phyloP scores from a whole-genome alignment of 2,797 vertebrate genomes.

The Brotula barbata region DNA sequence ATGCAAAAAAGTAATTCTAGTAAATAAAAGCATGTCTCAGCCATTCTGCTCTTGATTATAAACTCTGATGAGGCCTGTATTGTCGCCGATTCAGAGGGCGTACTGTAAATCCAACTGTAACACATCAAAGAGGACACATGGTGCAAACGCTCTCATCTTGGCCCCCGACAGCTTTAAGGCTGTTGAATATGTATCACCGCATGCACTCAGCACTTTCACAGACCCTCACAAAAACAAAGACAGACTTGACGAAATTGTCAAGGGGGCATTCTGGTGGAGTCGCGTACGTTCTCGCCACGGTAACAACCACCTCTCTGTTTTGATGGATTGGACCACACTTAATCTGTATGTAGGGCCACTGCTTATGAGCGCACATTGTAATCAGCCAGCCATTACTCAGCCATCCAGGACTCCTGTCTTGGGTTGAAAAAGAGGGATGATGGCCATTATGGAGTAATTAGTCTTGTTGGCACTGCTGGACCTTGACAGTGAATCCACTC shows the following conservation, averaged over 20 bases:
- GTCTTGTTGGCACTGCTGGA: constrained; percentile 73
- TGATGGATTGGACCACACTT: constrained; percentile 56
- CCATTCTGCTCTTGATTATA: background rate
- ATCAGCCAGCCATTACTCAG: constrained; percentile 62
- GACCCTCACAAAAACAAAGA: constrained; percentile 51
- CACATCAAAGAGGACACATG: constrained; percentile 42
- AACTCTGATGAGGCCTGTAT: background rate
- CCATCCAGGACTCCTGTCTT: constrained; percentile 52
- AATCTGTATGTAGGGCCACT: constrained; percentile 66
- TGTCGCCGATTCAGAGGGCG: too few relatives aligned
- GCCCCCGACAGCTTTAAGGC: constrained; percentile 29
- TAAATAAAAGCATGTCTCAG: too few relatives aligned
- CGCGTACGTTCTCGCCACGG: constrained; percentile 18
- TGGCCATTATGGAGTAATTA: constrained; percentile 75
- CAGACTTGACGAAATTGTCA: constrained; percentile 35
- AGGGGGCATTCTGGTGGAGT: constrained; percentile 40
- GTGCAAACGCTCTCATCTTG: constrained; percentile 28
- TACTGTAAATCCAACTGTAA: constrained; percentile 43
- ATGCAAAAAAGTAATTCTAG: too few relatives aligned
- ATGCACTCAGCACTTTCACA: constrained; percentile 33
- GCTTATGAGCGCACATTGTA: constrained; percentile 57
- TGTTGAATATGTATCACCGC: constrained; percentile 60
- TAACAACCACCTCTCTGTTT: constrained; percentile 44
- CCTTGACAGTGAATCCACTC: constrained; percentile 73
- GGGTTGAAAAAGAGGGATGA: constrained; percentile 71